A percentile compares a stretch with the other conserved stretches of the same genome.
Conservation (phyloP, 2,113 vertebrate genomes). For the Apaloderma vittatum region DNA sequence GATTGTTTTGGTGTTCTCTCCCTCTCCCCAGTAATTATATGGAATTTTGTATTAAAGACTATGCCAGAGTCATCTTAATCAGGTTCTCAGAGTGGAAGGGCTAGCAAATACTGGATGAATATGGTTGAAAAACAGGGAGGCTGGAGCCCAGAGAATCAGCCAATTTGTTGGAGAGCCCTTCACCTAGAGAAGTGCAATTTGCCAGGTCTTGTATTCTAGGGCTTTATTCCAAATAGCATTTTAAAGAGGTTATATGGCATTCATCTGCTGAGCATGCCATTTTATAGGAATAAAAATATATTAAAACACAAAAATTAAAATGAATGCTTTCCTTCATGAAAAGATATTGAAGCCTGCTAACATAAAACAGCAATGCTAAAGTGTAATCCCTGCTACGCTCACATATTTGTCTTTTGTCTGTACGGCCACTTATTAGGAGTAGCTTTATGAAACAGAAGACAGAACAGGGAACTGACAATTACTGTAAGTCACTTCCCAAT, state of each 20-base stretch:
- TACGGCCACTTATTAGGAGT: not conserved
- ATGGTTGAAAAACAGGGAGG: not conserved
- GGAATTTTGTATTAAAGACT: not conserved
- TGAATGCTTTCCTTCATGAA: not conserved
- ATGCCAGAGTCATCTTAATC: not conserved
- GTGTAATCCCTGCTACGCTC: not conserved
- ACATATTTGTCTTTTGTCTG: not conserved
- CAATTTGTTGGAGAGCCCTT: not conserved
- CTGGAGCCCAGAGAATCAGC: not conserved
- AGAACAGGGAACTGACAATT: not conserved
- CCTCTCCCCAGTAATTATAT: not conserved
- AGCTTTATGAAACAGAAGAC: not conserved
- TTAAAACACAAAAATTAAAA: constrained; percentile 12
- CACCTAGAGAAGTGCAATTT: fast-evolving
- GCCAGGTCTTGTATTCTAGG: not conserved
- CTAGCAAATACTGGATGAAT: not conserved
- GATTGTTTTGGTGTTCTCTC: not conserved
- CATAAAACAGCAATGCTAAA: not conserved
- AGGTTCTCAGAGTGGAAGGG: not conserved
- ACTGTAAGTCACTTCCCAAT: not conserved
- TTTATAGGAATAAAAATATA: not conserved
- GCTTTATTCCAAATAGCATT: not conserved
- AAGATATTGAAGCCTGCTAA: not conserved
- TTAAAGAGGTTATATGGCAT: not conserved
- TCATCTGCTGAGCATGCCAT: not conserved